These are phyloP conservation scores for Chamaetylas fuelleborni DNA, from an alignment of 2,113 vertebrate genomes.

Conservation along the genomic window DNA sequence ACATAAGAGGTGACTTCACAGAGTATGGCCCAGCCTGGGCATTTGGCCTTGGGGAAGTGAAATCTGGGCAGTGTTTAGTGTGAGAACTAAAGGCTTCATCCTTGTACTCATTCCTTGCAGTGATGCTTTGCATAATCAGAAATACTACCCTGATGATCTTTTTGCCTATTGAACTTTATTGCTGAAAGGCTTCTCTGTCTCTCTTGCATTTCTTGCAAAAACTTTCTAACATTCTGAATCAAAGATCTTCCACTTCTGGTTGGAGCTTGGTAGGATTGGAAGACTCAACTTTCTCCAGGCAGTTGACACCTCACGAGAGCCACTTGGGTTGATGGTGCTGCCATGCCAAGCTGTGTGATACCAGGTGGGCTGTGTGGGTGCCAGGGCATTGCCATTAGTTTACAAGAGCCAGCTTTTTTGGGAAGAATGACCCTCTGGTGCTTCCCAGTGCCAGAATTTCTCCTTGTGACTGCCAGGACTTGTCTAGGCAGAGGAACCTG, in stretches of 20 bases:
- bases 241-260: neutral
- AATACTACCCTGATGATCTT: neutral
- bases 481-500: neutral
- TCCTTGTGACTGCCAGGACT: neutral
- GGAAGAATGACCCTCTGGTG: neutral
- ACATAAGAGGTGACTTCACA: neutral
- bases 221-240: neutral
- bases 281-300: neutral
- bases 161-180: neutral
- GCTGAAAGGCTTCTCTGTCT: neutral
- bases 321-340: neutral
- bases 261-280: neutral
- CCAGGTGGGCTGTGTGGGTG: neutral
- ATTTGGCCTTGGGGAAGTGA: neutral
- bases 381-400: neutral
- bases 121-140: neutral
- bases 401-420: neutral
- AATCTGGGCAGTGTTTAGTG: neutral
- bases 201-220: neutral
- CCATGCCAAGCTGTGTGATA: neutral
- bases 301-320: neutral
- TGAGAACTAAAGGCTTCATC: neutral
- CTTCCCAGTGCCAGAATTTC: neutral
- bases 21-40: fast-evolving
- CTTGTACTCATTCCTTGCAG: neutral